Conservation (phyloP, 2,113 vertebrate genomes). For the Callipepla squamata region DNA sequence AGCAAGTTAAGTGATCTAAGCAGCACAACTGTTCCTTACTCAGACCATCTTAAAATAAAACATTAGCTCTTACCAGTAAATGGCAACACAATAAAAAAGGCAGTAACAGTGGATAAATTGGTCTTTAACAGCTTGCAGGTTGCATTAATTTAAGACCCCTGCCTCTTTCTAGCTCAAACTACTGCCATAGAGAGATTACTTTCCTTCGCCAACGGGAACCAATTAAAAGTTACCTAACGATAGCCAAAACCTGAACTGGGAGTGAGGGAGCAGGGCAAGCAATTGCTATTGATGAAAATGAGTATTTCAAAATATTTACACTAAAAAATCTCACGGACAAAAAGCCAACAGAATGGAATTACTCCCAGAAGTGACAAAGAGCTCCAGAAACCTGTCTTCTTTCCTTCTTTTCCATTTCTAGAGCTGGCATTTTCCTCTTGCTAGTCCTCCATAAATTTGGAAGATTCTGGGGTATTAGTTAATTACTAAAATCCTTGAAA, state of each 20-base stretch:
- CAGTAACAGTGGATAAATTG: not conserved
- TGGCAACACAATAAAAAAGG: not conserved
- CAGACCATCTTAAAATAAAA: not conserved
- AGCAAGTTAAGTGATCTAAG: not conserved
- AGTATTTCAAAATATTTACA: not conserved
- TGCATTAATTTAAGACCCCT: not conserved
- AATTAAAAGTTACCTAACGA: not conserved
- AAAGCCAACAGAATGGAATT: not conserved
- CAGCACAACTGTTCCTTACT: not conserved
- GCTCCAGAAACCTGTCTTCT: not conserved
- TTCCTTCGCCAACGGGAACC: not conserved
- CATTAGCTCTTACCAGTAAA: not conserved
- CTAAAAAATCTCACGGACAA: not conserved
- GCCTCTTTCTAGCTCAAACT: not conserved
- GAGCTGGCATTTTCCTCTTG: not conserved
- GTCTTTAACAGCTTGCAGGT: not conserved
- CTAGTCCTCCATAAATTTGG: not conserved
- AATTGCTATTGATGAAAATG: not conserved
- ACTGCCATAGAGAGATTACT: not conserved
- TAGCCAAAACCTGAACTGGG: not conserved
- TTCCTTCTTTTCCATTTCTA: not conserved
- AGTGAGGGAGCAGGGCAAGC: not conserved
- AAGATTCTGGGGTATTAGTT: not conserved
- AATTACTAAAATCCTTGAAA: not conserved
- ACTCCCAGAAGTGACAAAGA: not conserved